A percentile compares a stretch with the other conserved stretches of the same genome.
phyloP scores from a whole-genome alignment of 2,797 vertebrate species.

The Pseudochromis fuscus region DNA sequence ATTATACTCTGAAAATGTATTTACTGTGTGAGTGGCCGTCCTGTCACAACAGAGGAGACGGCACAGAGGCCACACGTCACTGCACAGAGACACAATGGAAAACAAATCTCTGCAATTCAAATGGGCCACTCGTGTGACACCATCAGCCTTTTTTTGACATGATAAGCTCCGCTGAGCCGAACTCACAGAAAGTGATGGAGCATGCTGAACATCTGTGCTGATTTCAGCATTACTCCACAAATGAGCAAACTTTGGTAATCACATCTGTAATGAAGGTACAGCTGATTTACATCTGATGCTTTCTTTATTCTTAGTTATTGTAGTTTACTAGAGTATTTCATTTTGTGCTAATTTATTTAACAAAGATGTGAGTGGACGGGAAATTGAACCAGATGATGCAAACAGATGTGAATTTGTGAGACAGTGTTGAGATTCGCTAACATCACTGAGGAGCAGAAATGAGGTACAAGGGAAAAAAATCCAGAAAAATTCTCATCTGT shows the following conservation, averaged over 20 bases:
- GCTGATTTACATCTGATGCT: no score
- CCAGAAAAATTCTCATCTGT: no score
- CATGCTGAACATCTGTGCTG: neutral
- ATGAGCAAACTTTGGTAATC: no score
- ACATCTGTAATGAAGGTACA: no score
- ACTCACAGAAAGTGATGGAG: conserved; percentile 14
- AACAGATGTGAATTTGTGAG: no score
- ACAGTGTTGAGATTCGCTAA: no score
- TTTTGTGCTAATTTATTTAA: no score
- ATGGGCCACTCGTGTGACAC: conserved; percentile 25
- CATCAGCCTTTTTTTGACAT: conserved; percentile 16
- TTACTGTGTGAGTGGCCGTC: conserved; percentile 15
- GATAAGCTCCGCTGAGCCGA: conserved; percentile 39
- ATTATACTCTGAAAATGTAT: conserved; percentile 20
- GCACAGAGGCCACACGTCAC: conserved; percentile 36
- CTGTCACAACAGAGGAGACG: conserved; percentile 21
- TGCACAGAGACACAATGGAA: conserved; percentile 38
- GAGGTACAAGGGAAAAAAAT: no score
- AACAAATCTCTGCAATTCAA: conserved; percentile 56
- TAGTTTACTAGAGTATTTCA: neutral
- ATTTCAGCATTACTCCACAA: no score
- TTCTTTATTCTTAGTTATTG: neutral
- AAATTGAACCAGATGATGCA: no score
- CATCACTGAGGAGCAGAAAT: no score
- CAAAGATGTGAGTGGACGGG: no score